Percentiles rank a stretch among this genome's conserved stretches.
These are phyloP conservation scores for Peromyscus californicus DNA, from an alignment of 2,113 vertebrate species.

Conservation along the genomic window DNA sequence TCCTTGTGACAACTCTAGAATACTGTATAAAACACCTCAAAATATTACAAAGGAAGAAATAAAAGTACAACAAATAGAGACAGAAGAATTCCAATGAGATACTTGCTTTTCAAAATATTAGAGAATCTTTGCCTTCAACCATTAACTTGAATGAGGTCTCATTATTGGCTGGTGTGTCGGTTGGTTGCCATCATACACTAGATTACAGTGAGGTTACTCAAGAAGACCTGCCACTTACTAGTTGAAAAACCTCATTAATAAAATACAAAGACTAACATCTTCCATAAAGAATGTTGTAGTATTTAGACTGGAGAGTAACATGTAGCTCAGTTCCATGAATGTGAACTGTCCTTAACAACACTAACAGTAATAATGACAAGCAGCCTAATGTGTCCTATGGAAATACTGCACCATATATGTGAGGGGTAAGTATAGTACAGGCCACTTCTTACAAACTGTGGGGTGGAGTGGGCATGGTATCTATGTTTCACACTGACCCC, in stretches of 20 bases:
- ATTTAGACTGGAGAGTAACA: not conserved
- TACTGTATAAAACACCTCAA: not conserved
- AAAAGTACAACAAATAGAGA: not conserved
- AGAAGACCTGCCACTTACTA: not conserved
- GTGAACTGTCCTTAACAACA: not conserved
- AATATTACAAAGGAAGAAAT: not conserved
- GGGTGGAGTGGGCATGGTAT: not conserved
- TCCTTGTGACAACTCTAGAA: not conserved
- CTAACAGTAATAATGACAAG: not conserved
- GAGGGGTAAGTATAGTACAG: not conserved
- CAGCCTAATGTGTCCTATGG: not conserved
- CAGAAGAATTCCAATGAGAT: not conserved
- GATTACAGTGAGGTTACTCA: not conserved
- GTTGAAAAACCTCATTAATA: not conserved
- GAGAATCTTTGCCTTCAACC: not conserved
- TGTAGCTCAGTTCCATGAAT: not conserved
- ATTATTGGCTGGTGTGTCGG: not conserved
- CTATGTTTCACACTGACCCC: not conserved
- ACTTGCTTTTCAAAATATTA: conserved; percentile 3
- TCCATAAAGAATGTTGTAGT: not conserved
- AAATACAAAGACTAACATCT: not conserved
- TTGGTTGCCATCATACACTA: not conserved
- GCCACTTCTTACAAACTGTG: not conserved
- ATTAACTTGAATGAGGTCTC: not conserved
- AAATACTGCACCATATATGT: not conserved